These are phyloP conservation scores for Monodelphis domestica DNA, from an alignment of 2,797 vertebrate species.

Conservation along the genomic window DNA sequence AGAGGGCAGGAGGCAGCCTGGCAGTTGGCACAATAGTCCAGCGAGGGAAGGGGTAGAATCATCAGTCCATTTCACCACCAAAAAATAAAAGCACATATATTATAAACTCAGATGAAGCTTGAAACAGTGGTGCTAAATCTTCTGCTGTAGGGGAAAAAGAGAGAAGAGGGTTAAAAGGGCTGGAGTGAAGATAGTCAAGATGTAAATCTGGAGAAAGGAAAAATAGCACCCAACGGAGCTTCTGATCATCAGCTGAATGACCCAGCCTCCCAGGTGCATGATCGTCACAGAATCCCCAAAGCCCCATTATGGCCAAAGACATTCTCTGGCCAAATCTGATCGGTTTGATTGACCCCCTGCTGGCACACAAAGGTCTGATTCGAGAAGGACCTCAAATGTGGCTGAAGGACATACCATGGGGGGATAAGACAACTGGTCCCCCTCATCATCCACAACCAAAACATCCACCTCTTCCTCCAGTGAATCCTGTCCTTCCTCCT, in stretches of 20 bases:
- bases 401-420: constrained; percentile 80
- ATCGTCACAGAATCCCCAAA: constrained; percentile 63
- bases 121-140: constrained; percentile 84
- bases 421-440: constrained; percentile 74
- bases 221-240: background rate
- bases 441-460: constrained; percentile 82
- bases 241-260: constrained; percentile 7
- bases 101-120: constrained; percentile 80
- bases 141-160: constrained; percentile 83
- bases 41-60: constrained; percentile 83
- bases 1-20: constrained; percentile 80
- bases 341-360: constrained; percentile 57
- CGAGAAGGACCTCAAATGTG: constrained; percentile 71
- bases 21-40: constrained; percentile 87
- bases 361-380: constrained; percentile 60
- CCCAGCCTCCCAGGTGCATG: constrained; percentile 40
- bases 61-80: constrained; percentile 85
- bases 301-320: constrained; percentile 57
- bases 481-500: constrained; percentile 82
- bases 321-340: constrained; percentile 56
- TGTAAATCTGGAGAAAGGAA: constrained; percentile 47
- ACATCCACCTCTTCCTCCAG: constrained; percentile 82
- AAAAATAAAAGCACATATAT: constrained; percentile 82
- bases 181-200: background rate
- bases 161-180: constrained; percentile 56